Evolutionary conservation across 2,797 vertebrate genomes (phyloP), one percentile per base, ranked within the genome.

Genomic region (Eutrigla gurnardus): DNA sequence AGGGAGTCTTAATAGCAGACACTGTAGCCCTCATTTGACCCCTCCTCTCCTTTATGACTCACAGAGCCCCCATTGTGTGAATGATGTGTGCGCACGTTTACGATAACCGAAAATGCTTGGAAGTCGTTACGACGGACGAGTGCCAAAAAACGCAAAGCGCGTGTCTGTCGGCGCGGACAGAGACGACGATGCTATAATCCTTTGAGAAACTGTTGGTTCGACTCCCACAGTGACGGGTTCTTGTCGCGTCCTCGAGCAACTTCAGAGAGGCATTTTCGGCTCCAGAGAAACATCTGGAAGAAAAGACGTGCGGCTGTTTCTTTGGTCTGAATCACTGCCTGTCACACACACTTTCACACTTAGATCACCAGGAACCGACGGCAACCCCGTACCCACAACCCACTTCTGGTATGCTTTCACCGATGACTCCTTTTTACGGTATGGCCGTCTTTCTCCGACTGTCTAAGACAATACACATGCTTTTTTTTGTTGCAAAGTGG

Each of bases 221-320:
- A 35, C 15, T 82, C 67, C 59, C 65, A 4, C 65, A 42, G 53
- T 37, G 82, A 75, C 67, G 78, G 55, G 36, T 53, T 61, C 57
- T 36, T 58, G 8, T 63, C 55, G 60, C 81, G 77, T 81, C 85
- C 73, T 83, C 65, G 73, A 83, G 78, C 65, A 66, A 63, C 73
- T 65, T 73, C 53, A 76, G 77, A 76, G 77, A 68, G 74, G 25
- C 25, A 25, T 33, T 50, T 71, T 62, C 50, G 12, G 18, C 36
- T 65, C 67, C 15, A 5, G 47, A 61, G 5, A 57, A 85, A 86
- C 89, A 86, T 87, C 88, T 87, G 84, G 84, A 84, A 43, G 36
- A 49, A 25, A 83, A 84, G 71, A 66, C 57, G 14, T 33, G 33
- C 4, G 7, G 66, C 58, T 70, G 57, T 42, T 66, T 57, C 70